These are phyloP conservation scores for Pyrocephalus nanus DNA, from an alignment of 2,797 vertebrate genomes.

Conservation along the genomic window DNA sequence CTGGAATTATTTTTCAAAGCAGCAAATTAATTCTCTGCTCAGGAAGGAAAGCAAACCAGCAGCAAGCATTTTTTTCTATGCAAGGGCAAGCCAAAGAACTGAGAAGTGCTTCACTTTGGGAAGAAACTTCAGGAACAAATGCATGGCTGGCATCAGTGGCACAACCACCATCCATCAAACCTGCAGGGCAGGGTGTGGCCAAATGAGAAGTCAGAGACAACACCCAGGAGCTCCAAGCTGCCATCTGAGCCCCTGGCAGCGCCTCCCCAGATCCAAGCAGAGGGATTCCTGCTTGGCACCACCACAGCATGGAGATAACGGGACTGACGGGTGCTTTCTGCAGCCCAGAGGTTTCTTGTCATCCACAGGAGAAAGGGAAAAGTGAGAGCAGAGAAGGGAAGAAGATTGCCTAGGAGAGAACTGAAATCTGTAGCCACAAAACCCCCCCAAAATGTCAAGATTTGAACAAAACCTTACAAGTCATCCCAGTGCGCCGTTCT, in stretches of 20 bases:
- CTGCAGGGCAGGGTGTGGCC: not conserved
- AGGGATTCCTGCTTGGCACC: not conserved
- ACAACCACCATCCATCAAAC: not conserved
- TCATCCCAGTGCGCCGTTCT: not conserved
- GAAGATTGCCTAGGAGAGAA: not conserved
- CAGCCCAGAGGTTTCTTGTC: not conserved
- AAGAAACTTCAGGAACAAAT: not conserved
- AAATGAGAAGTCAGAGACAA: not conserved
- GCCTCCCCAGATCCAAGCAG: not conserved
- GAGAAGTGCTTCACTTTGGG: not conserved
- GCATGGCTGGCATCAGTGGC: not conserved
- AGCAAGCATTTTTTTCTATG: not conserved
- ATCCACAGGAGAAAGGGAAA: not conserved
- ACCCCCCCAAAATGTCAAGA: not conserved
- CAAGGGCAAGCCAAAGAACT: not conserved
- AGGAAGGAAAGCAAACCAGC: not conserved
- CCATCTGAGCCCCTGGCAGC: not conserved
- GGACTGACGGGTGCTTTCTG: not conserved
- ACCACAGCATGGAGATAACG: not conserved
- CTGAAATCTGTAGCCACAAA: not conserved
- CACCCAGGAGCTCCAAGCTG: not conserved
- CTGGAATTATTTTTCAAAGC: not conserved
- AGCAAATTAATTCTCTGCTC: not conserved
- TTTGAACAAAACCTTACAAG: not conserved
- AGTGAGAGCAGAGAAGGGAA: not conserved